phyloP scores from a whole-genome alignment of 2,797 vertebrate species.

The Agapornis canus region DNA sequence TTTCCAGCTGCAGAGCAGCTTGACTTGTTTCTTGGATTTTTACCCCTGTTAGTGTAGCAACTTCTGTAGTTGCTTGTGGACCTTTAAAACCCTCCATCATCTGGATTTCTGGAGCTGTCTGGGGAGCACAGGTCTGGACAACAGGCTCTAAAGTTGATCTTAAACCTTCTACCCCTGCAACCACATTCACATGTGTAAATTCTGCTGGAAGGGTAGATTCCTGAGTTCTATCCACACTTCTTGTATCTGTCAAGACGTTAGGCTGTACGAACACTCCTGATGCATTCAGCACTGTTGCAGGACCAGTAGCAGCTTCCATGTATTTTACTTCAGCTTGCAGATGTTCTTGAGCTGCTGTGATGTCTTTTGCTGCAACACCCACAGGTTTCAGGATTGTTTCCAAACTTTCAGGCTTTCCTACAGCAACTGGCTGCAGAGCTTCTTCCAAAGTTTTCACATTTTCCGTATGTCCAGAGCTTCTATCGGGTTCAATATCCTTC shows the following conservation, averaged over 20 bases:
- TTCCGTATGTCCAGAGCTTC: background rate
- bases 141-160: background rate
- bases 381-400: background rate
- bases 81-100: background rate
- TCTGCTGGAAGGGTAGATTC: background rate
- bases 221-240: background rate
- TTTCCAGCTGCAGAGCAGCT: background rate
- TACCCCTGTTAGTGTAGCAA: background rate
- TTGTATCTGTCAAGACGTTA: background rate
- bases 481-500: background rate
- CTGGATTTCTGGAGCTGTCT: background rate
- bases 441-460: background rate
- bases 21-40: background rate
- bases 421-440: background rate
- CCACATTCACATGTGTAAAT: background rate
- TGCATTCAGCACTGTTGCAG: background rate
- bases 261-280: background rate
- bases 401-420: background rate
- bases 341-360: background rate
- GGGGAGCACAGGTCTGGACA: background rate
- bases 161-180: background rate
- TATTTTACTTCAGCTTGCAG: background rate
- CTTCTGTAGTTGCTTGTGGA: background rate
- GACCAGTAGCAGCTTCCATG: background rate
- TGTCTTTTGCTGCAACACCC: background rate